Evolutionary conservation across 2,888 invertebrate species (phyloP), one percentile per base, ranked within the genome.

Genomic region (Pseudolycoriella hygida): DNA sequence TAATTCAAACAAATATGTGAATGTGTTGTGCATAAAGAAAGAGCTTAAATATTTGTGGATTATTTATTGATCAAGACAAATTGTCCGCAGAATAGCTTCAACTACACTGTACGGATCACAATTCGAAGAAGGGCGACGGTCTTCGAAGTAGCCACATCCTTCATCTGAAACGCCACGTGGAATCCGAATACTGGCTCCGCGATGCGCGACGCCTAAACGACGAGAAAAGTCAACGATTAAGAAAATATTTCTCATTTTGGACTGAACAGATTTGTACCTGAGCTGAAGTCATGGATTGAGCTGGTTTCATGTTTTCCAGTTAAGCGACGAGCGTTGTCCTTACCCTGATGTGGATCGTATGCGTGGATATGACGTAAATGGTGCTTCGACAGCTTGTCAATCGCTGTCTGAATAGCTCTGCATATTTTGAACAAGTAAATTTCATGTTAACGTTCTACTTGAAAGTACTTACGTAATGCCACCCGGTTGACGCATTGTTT

Each of bases 301-400:
- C 94, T 92, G 2, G 97, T 98, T 68, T 98, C 97, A 63, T 92
- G 93, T 54, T 74, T 76, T 48, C 97, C 97, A 45, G 92, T 97
- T 49, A 98, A 72, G 51, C 97, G 80, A 51, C 96, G 77, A 62
- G 87, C 90, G 67, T 98, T 98, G 71, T 98, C 97, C 63, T 84
- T 83, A 48, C 97, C 97, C 57, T 87, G 84, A 51, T 88, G 81
- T 11, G 94, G 96, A 67, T 97, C 97, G 64, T 97, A 97, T 51
- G 89, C 90, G 60, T 83, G 80, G 64, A 98, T 97, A 65, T 98
- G 97, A 52, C 86, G 79, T 56, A 80, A 74, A 64, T 98, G 97
- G 52, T 84, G 80, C 59, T 87, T 84, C 51, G 90, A 84, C 53
- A 98, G 71, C 65, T 87, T 90, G 64, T 93, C 89, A 57, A 98